These are phyloP conservation scores for Neotoxoptera formosana DNA, from an alignment of 1,140 invertebrate species.

Conservation along the genomic window DNA sequence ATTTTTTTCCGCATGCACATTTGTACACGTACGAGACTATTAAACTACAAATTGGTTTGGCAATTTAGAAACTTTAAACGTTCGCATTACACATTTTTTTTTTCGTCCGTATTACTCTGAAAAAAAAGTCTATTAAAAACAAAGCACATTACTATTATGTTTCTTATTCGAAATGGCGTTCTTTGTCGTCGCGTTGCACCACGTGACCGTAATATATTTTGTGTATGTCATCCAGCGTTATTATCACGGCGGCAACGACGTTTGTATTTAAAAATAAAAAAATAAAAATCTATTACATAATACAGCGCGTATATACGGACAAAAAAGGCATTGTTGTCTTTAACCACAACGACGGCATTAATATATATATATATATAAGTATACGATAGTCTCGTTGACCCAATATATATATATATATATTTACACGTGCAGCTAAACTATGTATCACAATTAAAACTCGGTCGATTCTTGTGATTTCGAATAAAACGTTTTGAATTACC, in stretches of 20 bases:
- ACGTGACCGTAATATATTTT: constrained; percentile 15
- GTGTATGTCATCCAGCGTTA: constrained; percentile 1
- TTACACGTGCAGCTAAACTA: not conserved
- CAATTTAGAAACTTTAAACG: constrained; percentile 5
- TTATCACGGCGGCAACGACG: not conserved
- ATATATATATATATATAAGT: not conserved
- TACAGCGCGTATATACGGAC: not conserved
- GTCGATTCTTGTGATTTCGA: not conserved
- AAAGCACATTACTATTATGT: constrained; percentile 19
- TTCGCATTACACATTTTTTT: constrained; percentile 12
- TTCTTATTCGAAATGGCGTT: constrained; percentile 10
- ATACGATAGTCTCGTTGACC: not conserved
- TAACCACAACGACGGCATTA: not conserved
- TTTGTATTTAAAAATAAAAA: constrained; percentile 24
- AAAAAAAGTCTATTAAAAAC: not conserved
- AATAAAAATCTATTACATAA: constrained; percentile 20
- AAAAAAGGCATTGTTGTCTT: constrained; percentile 7
- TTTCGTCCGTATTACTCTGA: not conserved
- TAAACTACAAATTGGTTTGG: constrained; percentile 5
- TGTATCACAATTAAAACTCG: not conserved
- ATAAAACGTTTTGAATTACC: not conserved
- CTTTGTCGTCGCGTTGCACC: not conserved
- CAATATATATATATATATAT: not conserved
- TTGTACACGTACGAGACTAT: constrained; percentile 9
- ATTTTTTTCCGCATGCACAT: not conserved